Evolutionary conservation across 2,113 vertebrate species (phyloP), one percentile per base, ranked within the genome.

Genomic region (Muntiacus reevesi): DNA sequence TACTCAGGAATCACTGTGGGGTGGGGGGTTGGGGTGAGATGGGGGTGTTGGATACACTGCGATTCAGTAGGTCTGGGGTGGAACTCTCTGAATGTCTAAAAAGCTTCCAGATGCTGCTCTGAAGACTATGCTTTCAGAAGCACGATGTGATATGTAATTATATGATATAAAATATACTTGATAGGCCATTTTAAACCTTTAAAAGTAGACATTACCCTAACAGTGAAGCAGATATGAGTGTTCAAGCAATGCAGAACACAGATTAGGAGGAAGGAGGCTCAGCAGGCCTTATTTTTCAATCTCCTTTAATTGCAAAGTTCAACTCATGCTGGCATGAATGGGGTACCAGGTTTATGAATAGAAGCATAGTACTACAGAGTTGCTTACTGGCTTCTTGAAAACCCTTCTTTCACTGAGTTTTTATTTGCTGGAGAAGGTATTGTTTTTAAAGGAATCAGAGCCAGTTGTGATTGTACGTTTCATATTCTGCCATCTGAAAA

Each of bases 381-480:
- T 97, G 84, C 96, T 94, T 95, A 88, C 60, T 93, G 33, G 64
- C 95, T 97, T 98, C 89, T 67, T 94, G 89, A 98, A 98, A 98
- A 54, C 62, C 92, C 89, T 93, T 40, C 55, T 97, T 98, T 97
- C 87, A 97, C 21, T 81, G 96, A 92, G 94, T 59, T 98, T 97
- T 98, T 94, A 97, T 98, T 98, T 98, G 82, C 93, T 91, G 47
- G 43, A 97, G 97, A 97, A 94, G 92, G 79, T 93, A 94, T 89
- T 97, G 88, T 89, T 98, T 97, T 98, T 98, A 98, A 98, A 98
- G 97, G 97, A 71, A 79, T 85, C 74, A 97, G 74, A 71, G 87
- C 2, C 89, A 86, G 43, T 47, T 89, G 12, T 96, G 92, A 91
- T 79, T 97, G 81, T 19, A 28, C 25, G 25, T 97, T 98, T 96